Evolutionary conservation across 2,888 invertebrate species (phyloP).

Genomic region (Himalopsyche japonica): DNA sequence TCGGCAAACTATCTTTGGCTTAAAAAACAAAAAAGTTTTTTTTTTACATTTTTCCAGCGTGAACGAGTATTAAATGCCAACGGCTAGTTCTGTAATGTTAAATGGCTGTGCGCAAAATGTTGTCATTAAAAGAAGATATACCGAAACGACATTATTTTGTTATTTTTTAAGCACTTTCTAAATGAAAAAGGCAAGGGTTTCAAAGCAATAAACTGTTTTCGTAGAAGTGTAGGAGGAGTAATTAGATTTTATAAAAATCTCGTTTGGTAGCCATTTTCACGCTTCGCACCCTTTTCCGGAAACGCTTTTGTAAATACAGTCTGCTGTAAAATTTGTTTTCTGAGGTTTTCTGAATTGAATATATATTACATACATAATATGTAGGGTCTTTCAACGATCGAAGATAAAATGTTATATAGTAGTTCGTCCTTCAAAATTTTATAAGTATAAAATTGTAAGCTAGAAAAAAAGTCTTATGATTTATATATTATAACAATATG

Average conservation of each 20-base stretch:
- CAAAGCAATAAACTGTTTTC: not conserved
- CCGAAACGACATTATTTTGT: not conserved
- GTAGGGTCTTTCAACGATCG: no score
- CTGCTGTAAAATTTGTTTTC: not conserved
- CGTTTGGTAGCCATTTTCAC: not conserved
- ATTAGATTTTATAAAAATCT: not conserved
- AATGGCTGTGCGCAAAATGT: not conserved
- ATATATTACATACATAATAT: no score
- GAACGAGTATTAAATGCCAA: not conserved
- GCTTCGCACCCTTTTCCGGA: not conserved
- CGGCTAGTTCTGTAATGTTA: not conserved
- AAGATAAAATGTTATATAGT: no score
- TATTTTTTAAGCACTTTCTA: not conserved
- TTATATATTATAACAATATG: no score
- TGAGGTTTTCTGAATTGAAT: not conserved
- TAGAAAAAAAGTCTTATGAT: no score
- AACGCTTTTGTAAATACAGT: not conserved
- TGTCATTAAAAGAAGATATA: not conserved
- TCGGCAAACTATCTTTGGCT: not conserved
- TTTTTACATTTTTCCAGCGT: not conserved
- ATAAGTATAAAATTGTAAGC: no score
- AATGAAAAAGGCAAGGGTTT: not conserved
- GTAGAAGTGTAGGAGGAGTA: not conserved
- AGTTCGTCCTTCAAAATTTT: no score
- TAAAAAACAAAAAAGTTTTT: not conserved